Evolutionary conservation across 2,888 invertebrate species (phyloP), one percentile per base, ranked within the genome.

Genomic region (Neuroscelio doddi): DNA sequence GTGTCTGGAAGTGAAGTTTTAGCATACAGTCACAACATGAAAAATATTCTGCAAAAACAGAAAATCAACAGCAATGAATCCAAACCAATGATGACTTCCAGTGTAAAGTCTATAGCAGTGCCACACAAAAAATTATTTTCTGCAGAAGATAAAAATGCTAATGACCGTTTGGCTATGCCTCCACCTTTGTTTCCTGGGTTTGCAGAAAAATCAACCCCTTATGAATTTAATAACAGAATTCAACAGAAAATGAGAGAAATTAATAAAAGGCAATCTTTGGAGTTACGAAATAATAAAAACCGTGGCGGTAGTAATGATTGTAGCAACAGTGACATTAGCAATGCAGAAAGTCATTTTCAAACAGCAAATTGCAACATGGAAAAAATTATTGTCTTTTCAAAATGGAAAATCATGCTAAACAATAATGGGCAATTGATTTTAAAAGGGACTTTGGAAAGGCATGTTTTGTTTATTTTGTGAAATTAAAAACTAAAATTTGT

Each of bases 321-420:
- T 34, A 12, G 3, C 10, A 14, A 12, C 14, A 14, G 14, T 3
- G 4, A 12, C 7, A 34, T 1, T 34, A 9, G 8, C 3, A 30
- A 30, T 30, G 30, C 9, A 4, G 2, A 9, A 3, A 3, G 3
- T 30, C 2, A 4, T 10, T 4, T 3, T 30, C 3, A 10, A 4
- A 2, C 2, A 21, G 3, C 2, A 21, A 21, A 21, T 5, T 3
- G 5, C 5, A 30, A 34, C 7, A 12, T 14, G 5, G 14, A 5
- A 14, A 34, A 12, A n/a, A 5, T 14, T 12, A 34, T 1, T 12
- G 34, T 34, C 5, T 21, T 21, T 21, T 3, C 21, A 21, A 2
- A 68, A 71, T 83, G 83, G 83, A 74, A 62, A 58, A 72, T 83
- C 4, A 39, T 69, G 7, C 53, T 83, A 21, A 81, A 79, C 29